These are phyloP conservation scores for Eospalax fontanierii DNA, from an alignment of 2,797 vertebrate species.

Conservation along the genomic window DNA sequence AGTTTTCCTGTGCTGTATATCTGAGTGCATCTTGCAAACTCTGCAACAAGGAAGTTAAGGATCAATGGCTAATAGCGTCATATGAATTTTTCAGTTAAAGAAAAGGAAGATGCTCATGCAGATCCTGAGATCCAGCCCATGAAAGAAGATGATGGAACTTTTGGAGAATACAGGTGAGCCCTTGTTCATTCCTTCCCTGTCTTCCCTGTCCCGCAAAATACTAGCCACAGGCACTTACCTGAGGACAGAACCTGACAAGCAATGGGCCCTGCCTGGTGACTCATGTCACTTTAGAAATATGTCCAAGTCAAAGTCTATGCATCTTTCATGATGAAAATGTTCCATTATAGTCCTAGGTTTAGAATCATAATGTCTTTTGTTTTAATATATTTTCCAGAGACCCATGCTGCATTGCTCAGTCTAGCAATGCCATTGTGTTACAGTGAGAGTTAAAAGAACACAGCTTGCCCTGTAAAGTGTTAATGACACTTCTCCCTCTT, in stretches of 20 bases:
- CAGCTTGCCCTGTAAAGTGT: background rate
- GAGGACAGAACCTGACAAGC: fast-evolving
- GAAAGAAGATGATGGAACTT: conserved; percentile 99
- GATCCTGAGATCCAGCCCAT: conserved; percentile 99
- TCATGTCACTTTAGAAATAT: background rate
- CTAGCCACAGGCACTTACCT: background rate
- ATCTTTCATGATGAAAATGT: conserved; percentile 3
- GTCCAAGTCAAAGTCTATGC: background rate
- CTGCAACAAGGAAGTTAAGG: background rate
- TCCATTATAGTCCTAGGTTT: background rate
- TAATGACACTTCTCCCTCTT: background rate
- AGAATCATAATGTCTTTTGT: background rate
- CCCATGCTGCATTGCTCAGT: background rate
- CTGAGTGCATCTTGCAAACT: background rate
- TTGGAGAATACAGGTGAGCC: conserved; percentile 99
- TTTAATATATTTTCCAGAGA: background rate
- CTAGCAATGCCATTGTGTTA: background rate
- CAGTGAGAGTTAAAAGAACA: conserved; percentile 1
- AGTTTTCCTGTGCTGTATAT: background rate
- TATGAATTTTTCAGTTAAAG: conserved; percentile 94
- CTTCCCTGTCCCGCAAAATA: background rate
- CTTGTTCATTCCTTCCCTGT: conserved; percentile 7
- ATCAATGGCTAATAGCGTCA: background rate
- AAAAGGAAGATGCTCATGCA: conserved; percentile 98
- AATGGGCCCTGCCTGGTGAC: background rate